Base-by-base conservation (phyloP, 2,888 invertebrate genomes). In the Patella caerulea region DNA sequence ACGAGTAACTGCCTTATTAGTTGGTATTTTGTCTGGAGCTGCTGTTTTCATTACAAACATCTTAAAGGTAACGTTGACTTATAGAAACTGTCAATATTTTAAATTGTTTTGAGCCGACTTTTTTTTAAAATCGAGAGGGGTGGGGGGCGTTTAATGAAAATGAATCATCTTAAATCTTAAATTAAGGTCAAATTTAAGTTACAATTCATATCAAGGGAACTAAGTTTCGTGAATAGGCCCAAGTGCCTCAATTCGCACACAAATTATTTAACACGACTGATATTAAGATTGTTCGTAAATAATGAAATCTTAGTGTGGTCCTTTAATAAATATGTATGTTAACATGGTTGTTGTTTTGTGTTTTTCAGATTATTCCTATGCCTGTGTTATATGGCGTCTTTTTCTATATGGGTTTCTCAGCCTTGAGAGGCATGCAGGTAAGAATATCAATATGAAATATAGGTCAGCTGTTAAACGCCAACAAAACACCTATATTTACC, bases 321-420 rank as follows among this genome's bases (percentile, higher is more conserved):
- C 45, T 45, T 45, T 45, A 54, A 24, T 11, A n/a, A 71, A 24
- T 71, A 24, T 15, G 3, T 71, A 71, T 71, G 9, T 9, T 54
- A 24, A 45, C 45, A 45, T 45, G 45, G 9, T 45, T 45, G 34
- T 19, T 45, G 17, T 65, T n/a, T 15, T 56, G 52, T 19, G n/a
- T 45, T 53, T 24, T 73, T 19, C 76, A 83, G 83, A 79, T 82
- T 3, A 84, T 84, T 9, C 84, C 84, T 1, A 84, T 84, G 84
- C 83, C 84, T 15, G 84, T 84, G 5, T 65, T 84, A 69, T 84
- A 97, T 92, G 99, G 99, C 69, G 98, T 99, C 55, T 99, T 99
- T 93, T 94, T 99, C 17, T 99, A 98, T 92, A 99, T 99, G 99
- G 99, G 99, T 56, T 96, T 96, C 45, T 96, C 98, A 34, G 98